Base-by-base conservation (phyloP, 2,888 invertebrate species). In the Hypselothyrea guttata region DNA sequence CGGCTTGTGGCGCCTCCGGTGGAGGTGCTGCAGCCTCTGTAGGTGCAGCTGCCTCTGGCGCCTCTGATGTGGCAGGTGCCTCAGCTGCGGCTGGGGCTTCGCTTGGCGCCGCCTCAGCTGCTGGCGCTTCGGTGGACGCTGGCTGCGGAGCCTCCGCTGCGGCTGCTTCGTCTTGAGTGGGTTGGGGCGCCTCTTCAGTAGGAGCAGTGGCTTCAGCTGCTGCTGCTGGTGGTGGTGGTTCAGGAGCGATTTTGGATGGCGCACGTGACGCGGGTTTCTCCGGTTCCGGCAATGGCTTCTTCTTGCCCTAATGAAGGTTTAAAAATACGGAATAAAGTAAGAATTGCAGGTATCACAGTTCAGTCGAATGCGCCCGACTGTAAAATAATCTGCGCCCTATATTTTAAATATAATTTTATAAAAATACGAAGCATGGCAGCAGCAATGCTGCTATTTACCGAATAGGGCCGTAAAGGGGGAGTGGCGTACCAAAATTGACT, bases 141-240 rank as follows among this genome's bases (percentile, higher is more conserved):
- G 28, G 8, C 28, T 28, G 8, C 28, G 3, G 46, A 12, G 34
- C 44, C 7, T 28, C 60, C 1, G 27, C 35, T 9, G 30, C 38
- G 2, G 5, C n/a, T 1, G 45, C 38, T 4, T 15, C 61, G 1
- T 15, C 41, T n/a, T 47, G 56, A 4, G 15, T 1, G 28, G 28
- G 5, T 8, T 34, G 12, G 5, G 42, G 12, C 2, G 12, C 45
- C 1, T 28, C 55, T 7, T 11, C 48, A 13, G 13, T 12, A 0
- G 33, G 28, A 11, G 58, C 68, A 4, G 16, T 15, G 4, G 27
- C 16, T 31, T 49, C 59, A 4, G 8, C 35, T 1, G 1, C 4
- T 2, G 9, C 18, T 4, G 8, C 8, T 33, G 33, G 11, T n/a
- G n/a, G n/a, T n/a, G n/a, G n/a, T n/a, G n/a, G n/a, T n/a, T n/a